Percentiles rank a stretch among this genome's conserved stretches.
These are phyloP conservation scores for Bombus waltoni DNA, from an alignment of 1,140 invertebrate genomes.

Conservation along the genomic window DNA sequence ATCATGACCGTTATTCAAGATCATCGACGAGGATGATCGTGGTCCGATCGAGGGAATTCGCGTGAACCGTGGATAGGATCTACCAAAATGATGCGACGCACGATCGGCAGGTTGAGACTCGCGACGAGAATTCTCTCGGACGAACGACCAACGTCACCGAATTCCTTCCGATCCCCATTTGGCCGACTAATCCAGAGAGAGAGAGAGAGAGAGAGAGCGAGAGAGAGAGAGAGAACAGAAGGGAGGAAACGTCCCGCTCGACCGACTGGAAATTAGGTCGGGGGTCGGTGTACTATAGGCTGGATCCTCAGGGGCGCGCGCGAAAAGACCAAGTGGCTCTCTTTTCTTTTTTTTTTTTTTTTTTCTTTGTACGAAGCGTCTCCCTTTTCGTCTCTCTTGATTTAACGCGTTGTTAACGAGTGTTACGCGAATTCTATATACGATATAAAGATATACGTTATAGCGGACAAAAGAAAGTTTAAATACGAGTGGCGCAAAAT, in stretches of 20 bases:
- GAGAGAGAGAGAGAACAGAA: background rate
- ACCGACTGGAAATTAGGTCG: conserved; percentile 64
- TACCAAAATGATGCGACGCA: conserved; percentile 41
- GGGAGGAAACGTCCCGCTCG: conserved; percentile 44
- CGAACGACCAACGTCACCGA: background rate
- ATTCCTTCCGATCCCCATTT: conserved; percentile 30
- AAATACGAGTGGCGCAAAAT: too few species aligned
- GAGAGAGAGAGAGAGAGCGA: background rate
- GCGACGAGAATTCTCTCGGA: conserved; percentile 18
- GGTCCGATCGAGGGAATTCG: conserved; percentile 27
- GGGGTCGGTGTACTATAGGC: conserved; percentile 59
- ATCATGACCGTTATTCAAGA: conserved; percentile 34
- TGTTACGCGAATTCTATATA: too few species aligned
- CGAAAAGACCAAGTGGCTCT: conserved; percentile 5
- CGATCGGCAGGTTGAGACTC: conserved; percentile 34
- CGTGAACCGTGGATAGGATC: background rate
- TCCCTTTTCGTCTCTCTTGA: background rate
- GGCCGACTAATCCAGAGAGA: conserved; percentile 48
- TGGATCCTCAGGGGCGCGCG: conserved; percentile 37
- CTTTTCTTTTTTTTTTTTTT: background rate
- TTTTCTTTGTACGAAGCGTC: background rate
- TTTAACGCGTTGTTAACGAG: background rate
- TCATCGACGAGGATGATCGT: background rate
- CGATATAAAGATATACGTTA: too few species aligned
- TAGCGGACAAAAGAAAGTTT: too few species aligned